phyloP scores from a whole-genome alignment of 2,113 vertebrate genomes.

The Calyptomena viridis region DNA sequence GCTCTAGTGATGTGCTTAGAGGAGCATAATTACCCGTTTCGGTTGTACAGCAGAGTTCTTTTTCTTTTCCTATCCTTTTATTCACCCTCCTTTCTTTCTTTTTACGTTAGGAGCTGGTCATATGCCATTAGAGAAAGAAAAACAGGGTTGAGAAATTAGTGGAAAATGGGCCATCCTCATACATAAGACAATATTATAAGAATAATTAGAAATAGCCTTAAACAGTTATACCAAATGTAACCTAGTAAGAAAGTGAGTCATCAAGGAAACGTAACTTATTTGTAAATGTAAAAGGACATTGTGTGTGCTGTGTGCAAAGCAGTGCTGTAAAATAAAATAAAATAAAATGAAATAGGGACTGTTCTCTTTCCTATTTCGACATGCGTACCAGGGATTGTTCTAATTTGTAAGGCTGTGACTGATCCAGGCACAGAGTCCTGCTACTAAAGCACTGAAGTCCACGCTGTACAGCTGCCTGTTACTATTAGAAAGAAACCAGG shows the following conservation, averaged over 20 bases:
- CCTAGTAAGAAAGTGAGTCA: conserved; percentile 67
- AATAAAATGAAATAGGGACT: not conserved
- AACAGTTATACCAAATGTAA: conserved; percentile 53
- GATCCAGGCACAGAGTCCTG: conserved; percentile 38
- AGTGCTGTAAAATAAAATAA: conserved; percentile 13
- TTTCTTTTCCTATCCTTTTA: conserved; percentile 37
- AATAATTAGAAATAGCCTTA: conserved; percentile 62
- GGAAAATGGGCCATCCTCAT: conserved; percentile 46
- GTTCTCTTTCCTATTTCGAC: conserved; percentile 2
- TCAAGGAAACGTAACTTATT: conserved; percentile 69
- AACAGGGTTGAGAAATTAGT: conserved; percentile 53
- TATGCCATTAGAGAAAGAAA: conserved; percentile 67
- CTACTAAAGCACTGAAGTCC: conserved; percentile 15
- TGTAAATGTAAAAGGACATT: conserved; percentile 65
- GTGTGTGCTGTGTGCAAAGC: conserved; percentile 31
- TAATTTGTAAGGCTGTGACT: conserved; percentile 61
- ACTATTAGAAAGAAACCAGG: conserved; percentile 57
- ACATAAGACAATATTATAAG: conserved; percentile 47
- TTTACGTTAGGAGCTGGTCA: conserved; percentile 51
- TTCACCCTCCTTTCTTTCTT: conserved; percentile 31
- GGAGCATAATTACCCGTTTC: conserved; percentile 71
- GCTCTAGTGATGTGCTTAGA: conserved; percentile 67
- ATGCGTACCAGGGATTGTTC: conserved; percentile 22
- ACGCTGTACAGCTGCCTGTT: conserved; percentile 47
- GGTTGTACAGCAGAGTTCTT: conserved; percentile 53